A percentile compares a stretch with the other conserved stretches of the same genome.
Evolutionary conservation across 1,140 invertebrate genomes (phyloP).

Genomic region (Hyposmocoma kahamanoa): DNA sequence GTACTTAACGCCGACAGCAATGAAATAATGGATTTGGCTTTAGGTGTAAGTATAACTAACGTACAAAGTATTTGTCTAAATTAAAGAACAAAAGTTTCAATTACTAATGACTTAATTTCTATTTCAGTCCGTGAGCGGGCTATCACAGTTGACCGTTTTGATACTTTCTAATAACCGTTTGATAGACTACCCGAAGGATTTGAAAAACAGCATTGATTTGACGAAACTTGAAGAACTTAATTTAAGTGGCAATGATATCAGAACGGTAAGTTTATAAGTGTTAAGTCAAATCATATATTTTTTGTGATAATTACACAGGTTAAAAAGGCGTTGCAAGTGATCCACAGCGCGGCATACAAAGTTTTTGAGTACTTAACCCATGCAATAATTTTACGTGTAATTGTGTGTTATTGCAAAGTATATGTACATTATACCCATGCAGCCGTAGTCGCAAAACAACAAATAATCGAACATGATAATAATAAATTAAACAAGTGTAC

Average conservation of each 20-base stretch:
- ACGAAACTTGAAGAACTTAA: constrained; percentile 58
- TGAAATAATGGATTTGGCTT: constrained; percentile 51
- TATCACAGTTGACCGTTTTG: constrained; percentile 52
- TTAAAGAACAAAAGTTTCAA: background rate
- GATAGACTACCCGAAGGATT: constrained; percentile 54
- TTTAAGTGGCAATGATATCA: constrained; percentile 62
- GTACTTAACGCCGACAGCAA: constrained; percentile 72
- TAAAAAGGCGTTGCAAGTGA: too few species aligned
- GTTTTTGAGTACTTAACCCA: too few species aligned
- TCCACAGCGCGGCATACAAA: too few species aligned
- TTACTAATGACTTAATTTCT: constrained; percentile 7
- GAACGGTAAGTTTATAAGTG: constrained; percentile 54
- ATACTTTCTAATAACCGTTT: constrained; percentile 63
- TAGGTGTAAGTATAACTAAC: constrained; percentile 40
- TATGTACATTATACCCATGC: too few species aligned
- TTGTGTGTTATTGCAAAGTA: too few species aligned
- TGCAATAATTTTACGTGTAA: too few species aligned
- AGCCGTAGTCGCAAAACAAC: too few species aligned
- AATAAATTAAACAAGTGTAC: too few species aligned
- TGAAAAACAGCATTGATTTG: constrained; percentile 53
- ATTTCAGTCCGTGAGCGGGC: constrained; percentile 62
- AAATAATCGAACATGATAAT: too few species aligned
- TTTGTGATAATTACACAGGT: too few species aligned
- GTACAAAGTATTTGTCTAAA: background rate
- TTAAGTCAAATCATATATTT: too few species aligned